A percentile compares a stretch with the other conserved stretches of the same genome.
These are phyloP conservation scores for Aramus guarauna DNA, from an alignment of 2,113 vertebrate genomes.

Conservation along the genomic window DNA sequence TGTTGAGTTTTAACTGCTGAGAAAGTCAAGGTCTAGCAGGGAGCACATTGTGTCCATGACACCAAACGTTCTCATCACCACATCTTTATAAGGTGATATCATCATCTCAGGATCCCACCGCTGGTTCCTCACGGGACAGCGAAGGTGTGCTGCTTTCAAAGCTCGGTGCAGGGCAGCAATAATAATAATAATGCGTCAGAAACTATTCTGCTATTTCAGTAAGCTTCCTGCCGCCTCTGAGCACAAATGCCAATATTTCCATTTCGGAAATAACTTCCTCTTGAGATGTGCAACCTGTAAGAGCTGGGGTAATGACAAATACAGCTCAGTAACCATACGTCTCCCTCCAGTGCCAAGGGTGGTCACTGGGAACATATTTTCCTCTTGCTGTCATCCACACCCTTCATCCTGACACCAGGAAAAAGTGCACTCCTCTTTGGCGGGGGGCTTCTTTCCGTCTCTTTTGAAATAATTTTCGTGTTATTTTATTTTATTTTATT, in stretches of 20 bases:
- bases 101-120: neutral
- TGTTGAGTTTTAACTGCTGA: neutral
- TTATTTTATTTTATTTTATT: neutral
- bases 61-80: neutral
- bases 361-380: neutral
- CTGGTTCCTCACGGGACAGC: neutral
- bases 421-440: neutral
- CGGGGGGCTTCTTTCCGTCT: neutral
- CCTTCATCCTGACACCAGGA: neutral
- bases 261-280: neutral
- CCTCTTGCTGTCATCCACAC: neutral
- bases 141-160: neutral
- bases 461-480: neutral
- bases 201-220: neutral
- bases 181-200: neutral
- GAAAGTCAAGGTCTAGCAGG: neutral
- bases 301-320: neutral
- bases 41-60: rapidly evolving
- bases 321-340: no score
- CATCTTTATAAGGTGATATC: neutral
- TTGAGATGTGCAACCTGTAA: neutral
- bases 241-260: neutral
- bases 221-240: rapidly evolving
- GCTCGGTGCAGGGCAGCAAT: neutral
- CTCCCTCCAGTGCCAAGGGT: neutral